phyloP scores from a whole-genome alignment of 2,797 vertebrate species.

The Remorina albescens region DNA sequence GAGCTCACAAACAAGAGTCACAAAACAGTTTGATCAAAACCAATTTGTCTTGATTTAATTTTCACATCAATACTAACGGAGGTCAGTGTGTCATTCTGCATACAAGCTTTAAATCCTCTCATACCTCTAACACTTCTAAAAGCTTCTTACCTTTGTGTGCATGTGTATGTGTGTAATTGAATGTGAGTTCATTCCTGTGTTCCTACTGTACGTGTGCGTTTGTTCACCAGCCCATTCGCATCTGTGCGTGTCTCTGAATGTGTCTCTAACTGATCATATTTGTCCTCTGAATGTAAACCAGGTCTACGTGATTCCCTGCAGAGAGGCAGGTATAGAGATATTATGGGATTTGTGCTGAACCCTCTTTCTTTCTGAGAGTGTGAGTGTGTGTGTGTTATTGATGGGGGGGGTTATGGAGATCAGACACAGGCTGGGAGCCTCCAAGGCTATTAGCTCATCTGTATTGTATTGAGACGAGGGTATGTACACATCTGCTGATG shows the following conservation, averaged over 20 bases:
- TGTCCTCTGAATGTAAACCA: slow-evolving; percentile 76
- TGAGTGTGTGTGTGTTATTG: slow-evolving; percentile 30
- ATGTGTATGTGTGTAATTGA: neutral
- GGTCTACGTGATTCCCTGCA: slow-evolving; percentile 68
- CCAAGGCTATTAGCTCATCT: slow-evolving; percentile 82
- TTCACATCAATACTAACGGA: slow-evolving; percentile 10
- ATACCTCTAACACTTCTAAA: slow-evolving; percentile 18
- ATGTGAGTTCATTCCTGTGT: slow-evolving; percentile 2
- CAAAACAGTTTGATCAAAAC: slow-evolving; percentile 8
- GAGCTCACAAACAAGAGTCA: too few relatives aligned
- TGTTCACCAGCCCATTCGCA: slow-evolving; percentile 11
- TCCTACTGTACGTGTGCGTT: slow-evolving; percentile 7
- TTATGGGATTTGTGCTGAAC: slow-evolving; percentile 69
- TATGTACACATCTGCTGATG: slow-evolving; percentile 82
- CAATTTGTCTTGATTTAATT: neutral
- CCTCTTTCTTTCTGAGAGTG: slow-evolving; percentile 9
- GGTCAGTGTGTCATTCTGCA: slow-evolving; percentile 4
- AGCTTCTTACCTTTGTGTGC: slow-evolving; percentile 15
- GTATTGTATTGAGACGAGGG: slow-evolving; percentile 79
- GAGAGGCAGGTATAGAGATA: slow-evolving; percentile 66
- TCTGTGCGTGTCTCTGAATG: slow-evolving; percentile 27
- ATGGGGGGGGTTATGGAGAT: slow-evolving; percentile 72
- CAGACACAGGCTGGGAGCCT: slow-evolving; percentile 76
- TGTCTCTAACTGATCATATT: slow-evolving; percentile 76
- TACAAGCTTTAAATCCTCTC: slow-evolving; percentile 19